Conservation (phyloP, 2,113 vertebrate species). For the Climacteris rufus region DNA sequence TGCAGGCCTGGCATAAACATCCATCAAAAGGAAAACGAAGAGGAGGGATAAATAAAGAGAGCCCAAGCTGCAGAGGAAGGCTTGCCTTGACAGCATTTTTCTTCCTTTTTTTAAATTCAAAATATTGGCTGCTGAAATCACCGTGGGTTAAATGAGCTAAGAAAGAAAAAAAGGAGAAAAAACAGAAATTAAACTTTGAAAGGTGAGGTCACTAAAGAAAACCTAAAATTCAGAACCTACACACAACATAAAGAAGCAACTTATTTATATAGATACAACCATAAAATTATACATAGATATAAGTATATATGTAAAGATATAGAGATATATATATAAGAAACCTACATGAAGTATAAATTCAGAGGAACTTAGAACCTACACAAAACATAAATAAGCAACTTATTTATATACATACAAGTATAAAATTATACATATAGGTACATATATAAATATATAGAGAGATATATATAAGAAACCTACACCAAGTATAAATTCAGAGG, state of each 20-base stretch:
- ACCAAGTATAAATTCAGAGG: neutral
- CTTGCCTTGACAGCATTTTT: constrained; percentile 70
- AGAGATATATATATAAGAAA: too few species aligned
- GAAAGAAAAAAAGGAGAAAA: neutral
- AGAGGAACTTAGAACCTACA: fast-evolving
- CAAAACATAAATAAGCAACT: fast-evolving
- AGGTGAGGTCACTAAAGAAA: fast-evolving
- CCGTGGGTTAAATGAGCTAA: neutral
- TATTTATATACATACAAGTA: neutral
- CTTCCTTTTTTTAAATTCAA: neutral
- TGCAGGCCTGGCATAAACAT: constrained; percentile 82
- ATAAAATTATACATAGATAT: too few species aligned
- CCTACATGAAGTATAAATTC: neutral
- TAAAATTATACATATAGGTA: too few species aligned
- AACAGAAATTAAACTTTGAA: neutral
- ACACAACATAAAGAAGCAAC: fast-evolving
- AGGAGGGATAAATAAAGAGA: constrained; percentile 69
- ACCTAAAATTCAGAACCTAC: fast-evolving
- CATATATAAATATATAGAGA: neutral
- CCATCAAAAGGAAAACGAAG: constrained; percentile 66
- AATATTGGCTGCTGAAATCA: neutral
- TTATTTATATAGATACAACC: neutral
- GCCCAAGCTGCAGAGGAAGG: constrained; percentile 62
- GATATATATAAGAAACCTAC: too few species aligned
- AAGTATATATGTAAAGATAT: neutral